phyloP scores from a whole-genome alignment of 1,140 invertebrate species.

The Aphaenogaster floridana region DNA sequence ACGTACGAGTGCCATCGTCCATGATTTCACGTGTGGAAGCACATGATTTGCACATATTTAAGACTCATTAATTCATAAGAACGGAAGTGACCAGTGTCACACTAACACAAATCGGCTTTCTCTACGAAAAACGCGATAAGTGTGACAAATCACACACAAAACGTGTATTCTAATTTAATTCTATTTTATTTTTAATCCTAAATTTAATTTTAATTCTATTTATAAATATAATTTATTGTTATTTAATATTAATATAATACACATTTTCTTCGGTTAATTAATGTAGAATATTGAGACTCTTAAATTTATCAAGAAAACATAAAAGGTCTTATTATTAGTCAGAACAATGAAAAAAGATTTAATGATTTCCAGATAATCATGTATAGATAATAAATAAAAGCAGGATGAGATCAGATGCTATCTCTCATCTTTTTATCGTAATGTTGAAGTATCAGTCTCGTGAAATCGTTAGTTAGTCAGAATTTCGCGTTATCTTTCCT shows the following conservation, averaged over 20 bases:
- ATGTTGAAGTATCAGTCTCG: not conserved
- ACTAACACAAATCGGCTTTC: constrained; percentile 46
- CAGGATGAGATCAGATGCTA: not conserved
- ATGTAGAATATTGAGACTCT: not conserved
- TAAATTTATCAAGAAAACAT: not conserved
- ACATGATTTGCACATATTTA: constrained; percentile 41
- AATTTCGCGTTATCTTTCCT: not conserved
- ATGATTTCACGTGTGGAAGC: constrained; percentile 39
- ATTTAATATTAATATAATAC: not conserved
- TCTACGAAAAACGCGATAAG: not conserved
- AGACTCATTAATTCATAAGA: constrained; percentile 22
- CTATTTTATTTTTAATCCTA: not conserved
- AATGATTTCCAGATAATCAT: not conserved
- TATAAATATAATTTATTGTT: not conserved
- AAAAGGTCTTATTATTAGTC: not conserved
- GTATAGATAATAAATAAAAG: not conserved
- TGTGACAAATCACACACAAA: not conserved
- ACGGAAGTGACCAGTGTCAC: constrained; percentile 33
- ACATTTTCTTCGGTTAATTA: not conserved
- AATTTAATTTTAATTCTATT: not conserved
- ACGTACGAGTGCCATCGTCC: not conserved
- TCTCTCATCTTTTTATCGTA: not conserved
- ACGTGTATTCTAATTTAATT: not conserved
- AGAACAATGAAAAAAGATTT: not conserved
- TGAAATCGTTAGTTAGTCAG: not conserved